Evolutionary conservation across 2,888 invertebrate species (phyloP).

Genomic region (Kryphioiulus occultus): DNA sequence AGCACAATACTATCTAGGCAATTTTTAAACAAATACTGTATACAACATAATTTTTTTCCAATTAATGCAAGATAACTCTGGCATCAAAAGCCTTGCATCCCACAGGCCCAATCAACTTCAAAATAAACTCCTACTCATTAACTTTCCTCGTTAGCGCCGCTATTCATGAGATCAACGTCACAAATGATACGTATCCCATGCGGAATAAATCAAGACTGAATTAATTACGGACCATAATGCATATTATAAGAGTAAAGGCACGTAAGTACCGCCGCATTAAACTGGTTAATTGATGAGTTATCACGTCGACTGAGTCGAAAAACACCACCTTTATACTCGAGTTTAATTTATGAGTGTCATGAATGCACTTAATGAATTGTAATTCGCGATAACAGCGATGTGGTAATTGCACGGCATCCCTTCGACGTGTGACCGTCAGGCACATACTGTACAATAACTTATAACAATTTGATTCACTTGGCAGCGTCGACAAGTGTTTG

Average conservation of each 20-base stretch:
- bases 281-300: constrained; percentile 5
- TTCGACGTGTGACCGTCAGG: not conserved
- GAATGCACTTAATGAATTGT: not conserved
- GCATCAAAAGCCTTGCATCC: no score
- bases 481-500: no score
- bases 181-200: not conserved
- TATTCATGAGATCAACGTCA: no score
- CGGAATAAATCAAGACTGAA: not conserved
- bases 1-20: no score
- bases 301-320: not conserved
- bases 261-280: not conserved
- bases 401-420: not conserved
- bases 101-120: no score
- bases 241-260: not conserved
- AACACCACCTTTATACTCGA: not conserved
- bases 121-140: no score
- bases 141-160: no score
- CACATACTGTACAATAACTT: not conserved
- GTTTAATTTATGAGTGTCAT: not conserved
- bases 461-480: no score
- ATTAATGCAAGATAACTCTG: no score
- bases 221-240: not conserved
- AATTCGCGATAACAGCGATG: not conserved
- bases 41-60: no score
- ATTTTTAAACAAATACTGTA: no score